Base-by-base conservation (phyloP, 2,797 vertebrate genomes). In the Passerculus sandwichensis region DNA sequence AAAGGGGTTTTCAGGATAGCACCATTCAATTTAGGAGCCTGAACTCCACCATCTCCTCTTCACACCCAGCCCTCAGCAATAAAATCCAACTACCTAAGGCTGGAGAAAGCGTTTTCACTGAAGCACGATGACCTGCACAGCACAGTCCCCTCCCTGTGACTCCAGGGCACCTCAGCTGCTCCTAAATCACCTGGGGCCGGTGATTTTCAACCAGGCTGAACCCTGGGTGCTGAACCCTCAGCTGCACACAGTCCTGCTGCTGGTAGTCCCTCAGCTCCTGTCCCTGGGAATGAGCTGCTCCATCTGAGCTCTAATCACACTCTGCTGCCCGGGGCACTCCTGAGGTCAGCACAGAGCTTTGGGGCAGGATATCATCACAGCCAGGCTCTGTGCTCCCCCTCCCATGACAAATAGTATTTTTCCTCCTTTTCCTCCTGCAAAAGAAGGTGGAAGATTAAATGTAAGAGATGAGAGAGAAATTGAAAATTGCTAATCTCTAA, bases 401-500 rank as follows among this genome's bases (percentile, higher is more conserved):
- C 81, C 75, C n/a, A 2, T 56, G 50, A 30, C 75, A 93, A 85
- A 84, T 6, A 29, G 15, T 5, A 2, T 21, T 44, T 14, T 22
- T 6, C 23, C 17, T 18, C n/a, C 25, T 60, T 53, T 72, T 40
- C 22, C 15, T 69, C 44, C n/a, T 47, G 40, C 40, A 65, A 13
- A 45, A 5, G 19, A 83, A 91, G 60, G 23, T 45, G 29, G 73
- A 81, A 93, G 56, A 73, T 76, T 50, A 92, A 94, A 94, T 1
- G 5, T 21, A 87, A 91, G 73, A 90, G 60, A 77, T 77, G 69
- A 85, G 85, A 94, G 48, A 80, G 70, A 94, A 92, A 89, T 42
- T 93, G 86, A 89, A 96, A 96, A 91, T 80, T 54, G 45, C 77
- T 95, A 88, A 96, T 96, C 88, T 94, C 76, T 94, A 85, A 81